Evolutionary conservation across 2,797 vertebrate genomes (phyloP), one percentile per base, ranked within the genome.

Genomic region (Semotilus atromaculatus): DNA sequence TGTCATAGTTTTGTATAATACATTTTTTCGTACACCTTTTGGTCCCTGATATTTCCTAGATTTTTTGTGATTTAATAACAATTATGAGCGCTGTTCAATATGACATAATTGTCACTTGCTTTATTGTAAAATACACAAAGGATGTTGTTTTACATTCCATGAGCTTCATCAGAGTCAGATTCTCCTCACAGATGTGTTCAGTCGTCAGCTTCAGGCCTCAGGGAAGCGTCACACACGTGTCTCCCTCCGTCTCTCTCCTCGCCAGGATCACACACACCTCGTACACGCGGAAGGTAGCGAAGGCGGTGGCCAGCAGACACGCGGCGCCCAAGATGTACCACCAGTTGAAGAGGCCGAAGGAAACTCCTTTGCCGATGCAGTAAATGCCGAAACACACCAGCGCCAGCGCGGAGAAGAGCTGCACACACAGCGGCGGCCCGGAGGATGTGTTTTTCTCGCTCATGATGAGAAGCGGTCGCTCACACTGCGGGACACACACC

Each of bases 321-420:
- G 90, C 90, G 1, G 84, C 88, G 3, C 93, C 93, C 2, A 93
- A 83, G 75, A 94, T 90, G 80, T 92, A 92, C 94, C 94, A 94
- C 94, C 93, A 94, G 88, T 89, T 94, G 82, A 94, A 95, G 19
- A 89, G 88, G 53, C 89, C 89, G 18, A 92, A 92, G 1, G 92
- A 91, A 58, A 90, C 68, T 5, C 90, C 90, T 85, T 90, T 94
- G 73, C 88, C 80, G n/a, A 95, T 87, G 88, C 93, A 92, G 87
- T 90, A 93, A 21, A 94, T 85, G 16, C 93, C 91, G 19, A 94
- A 93, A 77, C 90, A 89, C 34, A 92, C 80, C 62, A 92, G 77
- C 9, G 87, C 80, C 26, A 92, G 75, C 3, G 92, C 75, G 10
- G 92, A 93, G 48, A 93, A 82, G 16, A 94, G 89, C 88, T 94